Percentiles rank a stretch among this genome's conserved stretches.
These are phyloP conservation scores for Desmodus rotundus DNA, from an alignment of 2,113 vertebrate species.

Conservation along the genomic window DNA sequence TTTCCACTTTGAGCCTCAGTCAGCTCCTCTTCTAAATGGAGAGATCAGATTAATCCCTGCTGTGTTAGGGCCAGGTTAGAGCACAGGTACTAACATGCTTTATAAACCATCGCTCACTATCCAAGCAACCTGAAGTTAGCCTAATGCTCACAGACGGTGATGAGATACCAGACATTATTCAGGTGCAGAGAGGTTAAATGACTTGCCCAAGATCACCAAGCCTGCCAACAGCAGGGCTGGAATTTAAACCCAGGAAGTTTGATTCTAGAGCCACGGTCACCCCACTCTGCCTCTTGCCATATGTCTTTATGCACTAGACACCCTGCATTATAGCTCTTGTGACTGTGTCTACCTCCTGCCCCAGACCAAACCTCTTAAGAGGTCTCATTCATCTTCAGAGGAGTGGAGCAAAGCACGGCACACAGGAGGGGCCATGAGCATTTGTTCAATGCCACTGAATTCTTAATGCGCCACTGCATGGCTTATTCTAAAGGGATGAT, in stretches of 20 bases:
- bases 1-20: neutral
- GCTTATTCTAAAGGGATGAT: neutral
- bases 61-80: neutral
- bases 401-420: rapidly evolving
- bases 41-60: neutral
- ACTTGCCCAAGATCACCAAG: neutral
- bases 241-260: neutral
- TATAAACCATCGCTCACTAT: neutral
- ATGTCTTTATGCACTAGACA: neutral
- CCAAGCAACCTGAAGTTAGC: neutral
- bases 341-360: neutral
- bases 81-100: neutral
- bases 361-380: neutral
- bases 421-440: too few species aligned
- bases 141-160: neutral
- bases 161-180: neutral
- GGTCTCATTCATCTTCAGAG: neutral
- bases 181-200: neutral
- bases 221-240: neutral
- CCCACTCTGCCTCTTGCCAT: rapidly evolving
- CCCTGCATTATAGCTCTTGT: rapidly evolving
- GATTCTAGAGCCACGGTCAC: rapidly evolving
- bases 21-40: neutral
- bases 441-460: neutral
- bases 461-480: neutral